Evolutionary conservation across 1,140 invertebrate genomes (phyloP).

Genomic region (Listronotus oregonensis): DNA sequence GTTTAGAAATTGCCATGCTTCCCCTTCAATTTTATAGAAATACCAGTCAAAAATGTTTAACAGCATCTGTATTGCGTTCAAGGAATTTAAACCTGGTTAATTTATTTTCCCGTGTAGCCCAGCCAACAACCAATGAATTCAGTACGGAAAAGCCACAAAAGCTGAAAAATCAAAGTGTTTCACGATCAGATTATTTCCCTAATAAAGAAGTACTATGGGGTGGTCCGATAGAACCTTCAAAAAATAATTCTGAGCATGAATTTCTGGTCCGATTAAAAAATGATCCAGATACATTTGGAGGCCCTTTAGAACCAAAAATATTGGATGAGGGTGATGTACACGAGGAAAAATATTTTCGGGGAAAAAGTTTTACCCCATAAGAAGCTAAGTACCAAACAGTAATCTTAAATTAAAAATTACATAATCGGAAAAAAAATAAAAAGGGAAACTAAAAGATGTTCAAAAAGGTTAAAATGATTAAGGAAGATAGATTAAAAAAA

Average conservation of each 20-base stretch:
- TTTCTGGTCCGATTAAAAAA: constrained; percentile 48
- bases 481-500: constrained; percentile 75
- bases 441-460: constrained; percentile 76
- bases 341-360: constrained; percentile 62
- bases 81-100: too few relatives aligned
- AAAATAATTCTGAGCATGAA: constrained; percentile 36
- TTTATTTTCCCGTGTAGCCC: too few relatives aligned
- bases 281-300: constrained; percentile 63
- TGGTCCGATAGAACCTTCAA: neutral
- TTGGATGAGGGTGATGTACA: constrained; percentile 60
- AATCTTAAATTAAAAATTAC: constrained; percentile 71
- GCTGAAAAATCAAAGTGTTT: too few relatives aligned
- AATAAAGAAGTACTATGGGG: neutral
- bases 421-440: constrained; percentile 64
- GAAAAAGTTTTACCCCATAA: constrained; percentile 56
- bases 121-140: too few relatives aligned
- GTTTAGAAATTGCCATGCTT: too few relatives aligned
- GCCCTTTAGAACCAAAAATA: constrained; percentile 47
- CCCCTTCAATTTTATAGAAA: too few relatives aligned
- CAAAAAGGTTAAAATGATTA: constrained; percentile 73
- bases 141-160: too few relatives aligned
- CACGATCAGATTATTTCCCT: too few relatives aligned
- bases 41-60: too few relatives aligned
- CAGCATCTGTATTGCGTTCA: too few relatives aligned
- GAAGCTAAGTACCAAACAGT: constrained; percentile 64